Conservation (phyloP, 2,888 invertebrate genomes). For the Noctua janthe region DNA sequence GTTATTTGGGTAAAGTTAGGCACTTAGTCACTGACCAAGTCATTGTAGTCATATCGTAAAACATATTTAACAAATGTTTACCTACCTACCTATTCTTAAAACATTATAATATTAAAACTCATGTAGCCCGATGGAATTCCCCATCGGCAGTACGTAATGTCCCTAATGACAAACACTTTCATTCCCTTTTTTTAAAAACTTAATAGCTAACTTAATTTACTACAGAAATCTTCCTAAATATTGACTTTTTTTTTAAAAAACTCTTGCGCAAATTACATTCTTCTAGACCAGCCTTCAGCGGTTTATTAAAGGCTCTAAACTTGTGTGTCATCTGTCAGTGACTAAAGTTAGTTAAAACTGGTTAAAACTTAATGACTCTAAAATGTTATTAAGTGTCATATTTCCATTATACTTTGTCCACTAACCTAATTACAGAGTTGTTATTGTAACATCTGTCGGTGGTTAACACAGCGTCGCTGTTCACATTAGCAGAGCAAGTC, state of each 20-base stretch:
- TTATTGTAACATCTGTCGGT: slow-evolving; percentile 82
- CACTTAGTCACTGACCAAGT: not conserved
- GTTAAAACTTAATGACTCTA: not conserved
- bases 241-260: not conserved
- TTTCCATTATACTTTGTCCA: not conserved
- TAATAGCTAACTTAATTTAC: too few relatives aligned
- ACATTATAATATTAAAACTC: not conserved
- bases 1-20: not conserved
- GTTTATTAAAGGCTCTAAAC: not conserved
- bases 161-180: not conserved
- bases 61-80: not conserved
- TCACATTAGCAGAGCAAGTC: slow-evolving; percentile 82
- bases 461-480: slow-evolving; percentile 82
- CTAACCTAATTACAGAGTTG: slow-evolving; percentile 83
- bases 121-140: not conserved
- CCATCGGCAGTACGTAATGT: not conserved
- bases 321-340: not conserved
- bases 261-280: not conserved
- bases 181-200: not conserved
- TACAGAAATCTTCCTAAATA: too few relatives aligned
- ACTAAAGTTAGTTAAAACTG: not conserved
- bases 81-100: not conserved
- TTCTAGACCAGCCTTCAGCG: not conserved
- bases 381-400: not conserved
- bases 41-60: not conserved